Evolutionary conservation across 2,113 vertebrate genomes (phyloP).

Genomic region (Myotis brandtii): DNA sequence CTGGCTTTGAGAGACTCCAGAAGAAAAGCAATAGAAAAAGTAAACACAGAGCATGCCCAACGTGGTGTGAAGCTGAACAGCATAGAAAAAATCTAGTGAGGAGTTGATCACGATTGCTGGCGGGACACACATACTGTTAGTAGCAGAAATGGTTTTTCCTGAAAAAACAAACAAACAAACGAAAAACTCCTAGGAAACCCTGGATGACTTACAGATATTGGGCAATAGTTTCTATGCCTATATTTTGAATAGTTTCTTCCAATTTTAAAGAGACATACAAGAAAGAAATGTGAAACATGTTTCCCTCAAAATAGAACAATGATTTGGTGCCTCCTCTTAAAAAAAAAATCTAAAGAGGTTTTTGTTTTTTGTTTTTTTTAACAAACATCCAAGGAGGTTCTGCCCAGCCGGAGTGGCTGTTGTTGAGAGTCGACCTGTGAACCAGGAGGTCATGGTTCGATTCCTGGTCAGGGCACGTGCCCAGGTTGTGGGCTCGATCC

Average conservation of each 20-base stretch:
- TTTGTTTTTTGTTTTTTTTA: not conserved
- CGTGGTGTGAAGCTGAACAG: not conserved
- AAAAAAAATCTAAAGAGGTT: too few species aligned
- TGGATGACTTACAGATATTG: not conserved
- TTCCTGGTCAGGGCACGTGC: not conserved
- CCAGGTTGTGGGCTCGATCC: not conserved
- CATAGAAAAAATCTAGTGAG: not conserved
- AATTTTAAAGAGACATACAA: not conserved
- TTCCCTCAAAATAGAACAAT: conserved; percentile 10
- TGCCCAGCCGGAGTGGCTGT: not conserved
- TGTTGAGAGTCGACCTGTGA: not conserved
- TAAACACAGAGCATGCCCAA: not conserved
- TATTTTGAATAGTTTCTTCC: not conserved
- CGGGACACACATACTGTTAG: not conserved
- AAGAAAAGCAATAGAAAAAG: not conserved
- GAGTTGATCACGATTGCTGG: not conserved
- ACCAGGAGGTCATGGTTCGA: not conserved
- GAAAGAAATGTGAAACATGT: not conserved
- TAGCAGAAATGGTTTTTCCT: not conserved
- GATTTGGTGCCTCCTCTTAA: not conserved
- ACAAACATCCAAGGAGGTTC: too few species aligned
- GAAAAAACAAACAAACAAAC: not conserved
- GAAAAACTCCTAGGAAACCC: not conserved
- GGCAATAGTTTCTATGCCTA: not conserved
- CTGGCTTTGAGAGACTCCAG: not conserved